These are phyloP conservation scores for Xiphophorus maculatus DNA, from an alignment of 2,113 vertebrate species.

Conservation along the genomic window DNA sequence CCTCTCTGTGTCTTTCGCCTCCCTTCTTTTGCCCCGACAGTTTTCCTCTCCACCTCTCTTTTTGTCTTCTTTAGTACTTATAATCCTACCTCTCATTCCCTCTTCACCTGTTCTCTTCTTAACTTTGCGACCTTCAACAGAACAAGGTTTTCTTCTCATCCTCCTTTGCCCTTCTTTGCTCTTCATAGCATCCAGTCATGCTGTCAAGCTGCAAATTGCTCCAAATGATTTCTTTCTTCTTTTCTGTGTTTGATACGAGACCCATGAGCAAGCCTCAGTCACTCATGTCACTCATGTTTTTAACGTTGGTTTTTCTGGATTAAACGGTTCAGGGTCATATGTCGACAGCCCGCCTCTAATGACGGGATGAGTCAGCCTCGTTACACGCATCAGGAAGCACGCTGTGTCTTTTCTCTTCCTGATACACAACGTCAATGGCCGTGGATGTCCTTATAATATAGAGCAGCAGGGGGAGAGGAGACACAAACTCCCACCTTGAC, in stretches of 20 bases:
- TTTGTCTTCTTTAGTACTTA: conserved; percentile 27
- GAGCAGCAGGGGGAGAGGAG: conserved; percentile 39
- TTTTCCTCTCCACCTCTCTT: conserved; percentile 21
- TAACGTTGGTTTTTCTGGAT: conserved; percentile 29
- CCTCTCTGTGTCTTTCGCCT: conserved; percentile 21
- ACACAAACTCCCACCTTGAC: conserved; percentile 34
- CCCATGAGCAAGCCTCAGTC: conserved; percentile 3
- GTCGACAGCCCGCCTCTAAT: conserved; percentile 27
- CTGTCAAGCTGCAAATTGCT: conserved; percentile 43
- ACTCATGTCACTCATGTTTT: conserved; percentile 25
- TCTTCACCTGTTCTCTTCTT: conserved; percentile 41
- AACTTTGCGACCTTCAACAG: conserved; percentile 51
- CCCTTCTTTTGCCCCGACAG: conserved; percentile 21
- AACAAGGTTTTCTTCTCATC: conserved; percentile 17
- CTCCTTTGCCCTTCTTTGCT: conserved; percentile 16
- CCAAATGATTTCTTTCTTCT: conserved; percentile 3
- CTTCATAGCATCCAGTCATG: conserved; percentile 45
- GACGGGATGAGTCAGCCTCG: conserved; percentile 74
- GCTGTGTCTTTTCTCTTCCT: conserved; percentile 51
- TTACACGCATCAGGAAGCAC: conserved; percentile 66
- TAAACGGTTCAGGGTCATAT: conserved; percentile 37
- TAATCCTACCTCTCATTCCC: conserved; percentile 33
- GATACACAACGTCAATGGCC: conserved; percentile 61
- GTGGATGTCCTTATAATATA: conserved; percentile 45
- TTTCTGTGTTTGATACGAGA: conserved; percentile 4